These are phyloP conservation scores for Oryzaephilus surinamensis DNA, from an alignment of 1,140 invertebrate genomes.

Conservation along the genomic window DNA sequence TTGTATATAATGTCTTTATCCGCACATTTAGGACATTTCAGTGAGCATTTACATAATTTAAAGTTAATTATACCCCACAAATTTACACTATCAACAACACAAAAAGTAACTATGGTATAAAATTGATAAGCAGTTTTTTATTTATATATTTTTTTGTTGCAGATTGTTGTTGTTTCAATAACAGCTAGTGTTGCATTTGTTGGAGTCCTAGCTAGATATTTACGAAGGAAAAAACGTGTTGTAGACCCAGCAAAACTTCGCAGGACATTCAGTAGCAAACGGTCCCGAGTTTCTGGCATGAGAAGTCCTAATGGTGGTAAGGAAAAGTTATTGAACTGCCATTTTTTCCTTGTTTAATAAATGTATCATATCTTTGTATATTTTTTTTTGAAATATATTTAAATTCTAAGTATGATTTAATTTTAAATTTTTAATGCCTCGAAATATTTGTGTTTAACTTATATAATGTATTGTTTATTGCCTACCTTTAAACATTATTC, in stretches of 20 bases:
- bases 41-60: conserved; percentile 24
- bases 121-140: not conserved
- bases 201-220: conserved; percentile 48
- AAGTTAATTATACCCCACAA: conserved; percentile 22
- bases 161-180: conserved; percentile 41
- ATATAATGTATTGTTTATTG: too few relatives aligned
- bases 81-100: conserved; percentile 27
- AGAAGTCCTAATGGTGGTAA: conserved; percentile 52
- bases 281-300: conserved; percentile 45
- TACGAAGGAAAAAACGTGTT: conserved; percentile 45
- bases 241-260: conserved; percentile 38
- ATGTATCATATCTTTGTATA: too few relatives aligned
- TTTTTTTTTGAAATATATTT: too few relatives aligned
- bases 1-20: conserved; percentile 28
- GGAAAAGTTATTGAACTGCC: too few relatives aligned
- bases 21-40: conserved; percentile 26
- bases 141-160: conserved; percentile 6
- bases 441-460: too few relatives aligned
- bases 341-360: too few relatives aligned
- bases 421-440: too few relatives aligned
- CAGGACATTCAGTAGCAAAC: conserved; percentile 42
- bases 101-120: conserved; percentile 25
- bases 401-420: too few relatives aligned
- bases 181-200: conserved; percentile 46
- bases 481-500: too few relatives aligned